These are phyloP conservation scores for Dicranocentrus wangi DNA, from an alignment of 2,888 invertebrate genomes.

Conservation along the genomic window DNA sequence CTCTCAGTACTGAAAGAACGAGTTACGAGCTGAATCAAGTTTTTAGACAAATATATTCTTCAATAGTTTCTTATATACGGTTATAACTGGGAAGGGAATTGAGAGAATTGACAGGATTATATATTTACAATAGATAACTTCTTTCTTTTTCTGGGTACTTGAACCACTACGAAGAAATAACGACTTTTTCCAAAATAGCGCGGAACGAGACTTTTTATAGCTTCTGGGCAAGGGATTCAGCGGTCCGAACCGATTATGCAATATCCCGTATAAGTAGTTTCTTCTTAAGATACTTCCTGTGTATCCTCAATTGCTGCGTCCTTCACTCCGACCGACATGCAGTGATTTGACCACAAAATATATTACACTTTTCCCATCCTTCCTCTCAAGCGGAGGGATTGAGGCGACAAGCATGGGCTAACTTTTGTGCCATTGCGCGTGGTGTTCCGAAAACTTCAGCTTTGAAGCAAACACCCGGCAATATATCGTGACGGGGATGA, in stretches of 20 bases:
- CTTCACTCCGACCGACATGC: background rate
- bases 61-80: too few relatives aligned
- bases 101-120: too few relatives aligned
- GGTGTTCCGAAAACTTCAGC: background rate
- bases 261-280: background rate
- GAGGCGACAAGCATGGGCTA: background rate
- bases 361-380: background rate
- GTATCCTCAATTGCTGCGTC: background rate
- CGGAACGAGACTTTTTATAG: too few relatives aligned
- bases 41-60: background rate
- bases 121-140: too few relatives aligned
- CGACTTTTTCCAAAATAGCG: too few relatives aligned
- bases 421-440: background rate
- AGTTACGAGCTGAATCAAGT: constrained; percentile 7
- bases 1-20: background rate
- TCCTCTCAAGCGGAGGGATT: background rate
- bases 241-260: background rate
- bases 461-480: background rate
- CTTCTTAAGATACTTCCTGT: background rate
- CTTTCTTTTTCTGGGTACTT: too few relatives aligned
- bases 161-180: too few relatives aligned
- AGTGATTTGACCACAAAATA: background rate
- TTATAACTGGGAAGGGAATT: too few relatives aligned
- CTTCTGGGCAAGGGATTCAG: too few relatives aligned
- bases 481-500: background rate